These are phyloP conservation scores for Neodiprion virginianus DNA, from an alignment of 1,140 invertebrate genomes.

Conservation along the genomic window DNA sequence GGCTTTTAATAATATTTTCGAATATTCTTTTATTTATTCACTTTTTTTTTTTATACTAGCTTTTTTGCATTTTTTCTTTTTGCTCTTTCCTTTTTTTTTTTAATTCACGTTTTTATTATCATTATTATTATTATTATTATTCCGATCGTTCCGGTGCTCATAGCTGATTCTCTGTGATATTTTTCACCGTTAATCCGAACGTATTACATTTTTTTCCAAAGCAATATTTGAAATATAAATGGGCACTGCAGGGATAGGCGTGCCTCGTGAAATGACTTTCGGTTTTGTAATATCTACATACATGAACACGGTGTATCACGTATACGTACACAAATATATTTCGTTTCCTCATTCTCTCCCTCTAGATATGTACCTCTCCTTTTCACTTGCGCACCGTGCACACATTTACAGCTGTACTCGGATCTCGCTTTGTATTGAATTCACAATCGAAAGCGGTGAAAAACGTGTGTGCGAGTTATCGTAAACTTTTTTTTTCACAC, in stretches of 20 bases:
- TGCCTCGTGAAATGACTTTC: slow-evolving; percentile 45
- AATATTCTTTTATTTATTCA: slow-evolving; percentile 34
- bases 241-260: slow-evolving; percentile 15
- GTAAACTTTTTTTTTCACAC: neutral
- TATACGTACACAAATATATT: too few species aligned
- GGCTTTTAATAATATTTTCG: slow-evolving; percentile 48
- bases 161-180: slow-evolving; percentile 29
- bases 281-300: slow-evolving; percentile 24
- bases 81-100: slow-evolving; percentile 5
- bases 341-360: too few species aligned
- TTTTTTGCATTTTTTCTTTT: neutral
- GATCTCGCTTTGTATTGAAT: neutral
- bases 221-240: slow-evolving; percentile 52
- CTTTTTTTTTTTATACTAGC: neutral
- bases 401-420: too few species aligned
- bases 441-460: neutral
- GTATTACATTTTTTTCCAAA: slow-evolving; percentile 50
- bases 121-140: neutral
- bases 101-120: neutral
- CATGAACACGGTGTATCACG: slow-evolving; percentile 3
- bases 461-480: neutral
- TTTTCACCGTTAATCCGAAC: slow-evolving; percentile 42
- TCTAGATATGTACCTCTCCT: too few species aligned
- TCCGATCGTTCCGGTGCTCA: neutral
- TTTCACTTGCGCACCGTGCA: too few species aligned